Evolutionary conservation across 1,140 invertebrate genomes (phyloP).

Genomic region (Amphibalanus amphitrite): DNA sequence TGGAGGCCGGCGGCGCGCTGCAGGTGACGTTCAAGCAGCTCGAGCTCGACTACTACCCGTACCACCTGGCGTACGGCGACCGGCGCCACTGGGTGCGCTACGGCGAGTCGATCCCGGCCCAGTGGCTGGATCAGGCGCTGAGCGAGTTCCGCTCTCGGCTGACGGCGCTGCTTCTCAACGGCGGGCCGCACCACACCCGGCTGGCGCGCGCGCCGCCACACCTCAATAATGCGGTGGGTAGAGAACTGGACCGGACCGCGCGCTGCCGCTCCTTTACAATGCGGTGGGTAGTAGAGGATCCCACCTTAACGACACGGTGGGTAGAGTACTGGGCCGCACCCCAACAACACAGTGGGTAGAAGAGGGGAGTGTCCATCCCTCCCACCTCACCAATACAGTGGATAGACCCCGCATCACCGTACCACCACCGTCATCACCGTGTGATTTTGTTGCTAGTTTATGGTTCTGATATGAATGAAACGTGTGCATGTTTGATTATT

Average conservation of each 20-base stretch:
- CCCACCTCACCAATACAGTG: too few species aligned
- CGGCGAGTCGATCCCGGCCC: slow-evolving; percentile 40
- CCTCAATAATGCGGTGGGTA: slow-evolving; percentile 9
- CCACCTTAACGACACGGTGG: too few species aligned
- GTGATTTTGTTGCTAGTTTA: too few species aligned
- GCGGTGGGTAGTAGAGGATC: slow-evolving; percentile 34
- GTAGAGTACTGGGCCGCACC: too few species aligned
- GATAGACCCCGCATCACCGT: too few species aligned
- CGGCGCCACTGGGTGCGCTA: slow-evolving; percentile 68
- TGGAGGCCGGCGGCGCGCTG: slow-evolving; percentile 79
- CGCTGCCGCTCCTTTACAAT: neutral
- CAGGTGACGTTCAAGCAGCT: slow-evolving; percentile 72
- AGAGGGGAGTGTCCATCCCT: too few species aligned
- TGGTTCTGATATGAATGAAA: too few species aligned
- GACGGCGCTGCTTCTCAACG: slow-evolving; percentile 17
- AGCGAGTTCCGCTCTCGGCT: slow-evolving; percentile 39
- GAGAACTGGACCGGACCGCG: too few species aligned
- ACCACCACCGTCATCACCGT: too few species aligned
- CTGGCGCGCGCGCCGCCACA: slow-evolving; percentile 8
- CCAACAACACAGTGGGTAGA: too few species aligned
- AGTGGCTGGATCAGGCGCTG: slow-evolving; percentile 54
- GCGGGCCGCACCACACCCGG: slow-evolving; percentile 20
- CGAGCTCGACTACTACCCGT: slow-evolving; percentile 91
- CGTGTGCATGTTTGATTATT: too few species aligned
- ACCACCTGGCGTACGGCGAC: slow-evolving; percentile 73